Percentiles rank a stretch among this genome's conserved stretches.
Conservation (phyloP, 2,797 vertebrate species). For the Coluber constrictor region DNA sequence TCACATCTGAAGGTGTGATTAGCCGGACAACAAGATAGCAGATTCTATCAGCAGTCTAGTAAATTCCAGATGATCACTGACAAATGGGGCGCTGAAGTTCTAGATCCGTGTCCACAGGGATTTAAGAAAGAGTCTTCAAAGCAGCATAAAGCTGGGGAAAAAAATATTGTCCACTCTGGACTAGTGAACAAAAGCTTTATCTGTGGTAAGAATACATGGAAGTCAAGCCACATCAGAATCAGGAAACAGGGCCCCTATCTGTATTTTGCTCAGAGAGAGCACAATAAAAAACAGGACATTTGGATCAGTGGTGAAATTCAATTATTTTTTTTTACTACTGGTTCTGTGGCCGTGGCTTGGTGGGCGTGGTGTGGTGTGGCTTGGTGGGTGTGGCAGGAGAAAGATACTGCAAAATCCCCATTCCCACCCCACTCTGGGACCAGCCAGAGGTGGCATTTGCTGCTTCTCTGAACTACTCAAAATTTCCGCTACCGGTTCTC, state of each 20-base stretch:
- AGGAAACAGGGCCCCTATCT: constrained; percentile 3
- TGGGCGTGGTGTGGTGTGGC: too few relatives aligned
- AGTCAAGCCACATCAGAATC: neutral
- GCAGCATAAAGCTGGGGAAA: neutral
- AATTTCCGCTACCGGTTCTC: too few relatives aligned
- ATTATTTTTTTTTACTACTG: too few relatives aligned
- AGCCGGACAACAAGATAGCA: constrained; percentile 23
- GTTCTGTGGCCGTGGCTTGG: too few relatives aligned
- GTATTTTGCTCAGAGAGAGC: too few relatives aligned
- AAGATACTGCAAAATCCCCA: too few relatives aligned
- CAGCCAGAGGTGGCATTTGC: too few relatives aligned
- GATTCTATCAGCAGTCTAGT: constrained; percentile 38
- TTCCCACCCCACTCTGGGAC: too few relatives aligned
- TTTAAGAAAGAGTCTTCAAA: neutral
- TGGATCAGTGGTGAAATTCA: too few relatives aligned
- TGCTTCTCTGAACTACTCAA: too few relatives aligned
- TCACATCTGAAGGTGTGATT: constrained; percentile 39
- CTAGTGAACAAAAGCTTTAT: neutral
- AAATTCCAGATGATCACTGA: constrained; percentile 23
- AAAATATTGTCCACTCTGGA: neutral
- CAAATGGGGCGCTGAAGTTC: constrained; percentile 26
- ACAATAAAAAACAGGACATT: too few relatives aligned
- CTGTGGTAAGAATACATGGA: neutral
- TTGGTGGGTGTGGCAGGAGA: too few relatives aligned
- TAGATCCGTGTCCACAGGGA: constrained; percentile 24